Base-by-base conservation (phyloP, 2,113 vertebrate genomes). In the Podarcis raffonei region DNA sequence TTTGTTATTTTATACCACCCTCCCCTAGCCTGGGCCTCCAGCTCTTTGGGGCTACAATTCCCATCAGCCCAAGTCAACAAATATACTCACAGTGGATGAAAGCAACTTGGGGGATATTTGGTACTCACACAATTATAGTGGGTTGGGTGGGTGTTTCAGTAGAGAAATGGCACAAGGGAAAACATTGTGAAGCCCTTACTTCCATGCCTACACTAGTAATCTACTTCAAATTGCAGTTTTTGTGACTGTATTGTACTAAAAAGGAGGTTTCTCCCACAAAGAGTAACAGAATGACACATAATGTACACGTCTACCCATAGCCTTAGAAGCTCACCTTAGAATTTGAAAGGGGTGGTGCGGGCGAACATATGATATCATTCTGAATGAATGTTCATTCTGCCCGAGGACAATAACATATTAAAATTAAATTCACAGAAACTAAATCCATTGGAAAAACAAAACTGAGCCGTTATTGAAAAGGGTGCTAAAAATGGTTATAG, bases 391-490 rank as follows among this genome's bases (percentile, higher is more conserved):
- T 65, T 87, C 68, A 72, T 81, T 82, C 35, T 75, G 57, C 6
- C 39, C 0, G 20, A 62, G 42, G n/a, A 81, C 39, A 74, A 80
- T 66, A 66, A 68, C 32, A 30, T 20, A 80, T 87, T 80, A 37
- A 57, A 27, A 68, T 75, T 81, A 81, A 53, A 68, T 82, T 75
- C 80, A 65, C 69, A 82, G 72, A 32, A 74, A 74, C 35, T 74
- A 74, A 74, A 74, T 74, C 35, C 22, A 16, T 35, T 75, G 35
- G 22, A 62, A 81, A 89, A 81, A 65, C 78, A 89, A 71, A 87
- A 68, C 25, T 74, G 25, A 62, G 22, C 25, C 53, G 35, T 20
- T 25, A 81, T 13, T 81, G 83, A 89, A 89, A 85, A 42, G 4
- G 53, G 48, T 25, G 25, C 42, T 81, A 59, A 75, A 85, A 83